Conservation (phyloP, 2,888 invertebrate species). For the Spilarctia lutea region DNA sequence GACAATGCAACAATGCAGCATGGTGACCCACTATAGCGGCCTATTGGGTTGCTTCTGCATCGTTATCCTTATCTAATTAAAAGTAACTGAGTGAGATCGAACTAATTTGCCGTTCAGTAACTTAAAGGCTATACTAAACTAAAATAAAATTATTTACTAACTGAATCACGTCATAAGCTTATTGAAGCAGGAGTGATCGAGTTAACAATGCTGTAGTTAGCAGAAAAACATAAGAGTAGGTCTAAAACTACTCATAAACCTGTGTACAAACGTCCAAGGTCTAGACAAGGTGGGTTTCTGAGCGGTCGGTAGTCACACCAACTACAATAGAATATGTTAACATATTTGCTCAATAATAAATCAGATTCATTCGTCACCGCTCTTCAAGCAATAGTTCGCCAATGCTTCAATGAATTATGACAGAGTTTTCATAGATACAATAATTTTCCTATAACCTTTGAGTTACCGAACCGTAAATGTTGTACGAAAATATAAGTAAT, state of each 20-base stretch:
- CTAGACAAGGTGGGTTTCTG: too few relatives aligned
- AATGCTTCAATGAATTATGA: background rate
- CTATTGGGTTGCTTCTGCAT: background rate
- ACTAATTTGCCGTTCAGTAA: background rate
- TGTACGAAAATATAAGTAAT: background rate
- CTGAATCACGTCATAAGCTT: background rate
- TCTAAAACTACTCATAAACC: too few relatives aligned
- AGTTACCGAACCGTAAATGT: background rate
- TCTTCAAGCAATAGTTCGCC: background rate
- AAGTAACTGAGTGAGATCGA: background rate
- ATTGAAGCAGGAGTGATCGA: background rate
- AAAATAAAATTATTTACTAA: background rate
- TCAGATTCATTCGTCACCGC: background rate
- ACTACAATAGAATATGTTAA: too few relatives aligned
- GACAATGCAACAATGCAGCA: too few relatives aligned
- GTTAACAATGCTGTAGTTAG: too few relatives aligned
- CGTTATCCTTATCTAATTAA: background rate
- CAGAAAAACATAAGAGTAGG: too few relatives aligned
- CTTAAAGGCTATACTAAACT: background rate
- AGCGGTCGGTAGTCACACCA: too few relatives aligned
- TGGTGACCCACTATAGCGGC: too few relatives aligned
- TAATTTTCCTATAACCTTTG: background rate
- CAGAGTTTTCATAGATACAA: background rate
- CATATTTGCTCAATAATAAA: background rate
- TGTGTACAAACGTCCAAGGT: too few relatives aligned